Evolutionary conservation across 2,888 invertebrate species (phyloP), one percentile per base, ranked within the genome.

Genomic region (Cantharis rufa): DNA sequence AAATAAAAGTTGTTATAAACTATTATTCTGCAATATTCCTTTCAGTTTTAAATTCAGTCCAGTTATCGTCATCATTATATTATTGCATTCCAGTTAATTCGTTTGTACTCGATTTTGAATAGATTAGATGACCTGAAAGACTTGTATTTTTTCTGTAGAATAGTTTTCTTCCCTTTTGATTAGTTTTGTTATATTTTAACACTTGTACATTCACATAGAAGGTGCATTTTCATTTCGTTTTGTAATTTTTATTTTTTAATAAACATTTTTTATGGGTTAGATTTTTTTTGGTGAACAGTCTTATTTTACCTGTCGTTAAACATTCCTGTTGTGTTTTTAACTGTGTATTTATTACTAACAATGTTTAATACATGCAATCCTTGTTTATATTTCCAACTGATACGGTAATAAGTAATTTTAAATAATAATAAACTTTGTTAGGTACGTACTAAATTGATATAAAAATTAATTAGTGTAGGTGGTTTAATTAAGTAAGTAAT

Each of bases 191-290:
- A 48, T 48, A 48, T 48, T 48, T 48, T 48, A 48, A 48, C 48
- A 48, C 48, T 48, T 48, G 48, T 48, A 48, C 48, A 48, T 48
- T 48, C 48, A n/a, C 48, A 48, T n/a, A 2, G 7, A 48, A 48
- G n/a, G n/a, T 48, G 48, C 48, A 48, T 48, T 48, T 28, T 21
- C 48, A 62, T n/a, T 70, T 75, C 71, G 21, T 75, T 61, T 21
- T 75, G 72, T 75, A 70, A 48, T 74, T 70, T 66, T 71, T 73
- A 73, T 73, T 73, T 73, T 69, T 73, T 73, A 73, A 73, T 73
- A 73, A 73, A 73, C 69, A 73, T 69, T 73, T 73, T 69, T 73
- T 15, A 27, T 69, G 68, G 73, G 73, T 68, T 73, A 62, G 15
- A 73, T 73, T 73, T 73, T 73, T 72, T 69, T 73, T 73, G 73